phyloP scores from a whole-genome alignment of 2,888 invertebrate species.

The Epirrita christyi region DNA sequence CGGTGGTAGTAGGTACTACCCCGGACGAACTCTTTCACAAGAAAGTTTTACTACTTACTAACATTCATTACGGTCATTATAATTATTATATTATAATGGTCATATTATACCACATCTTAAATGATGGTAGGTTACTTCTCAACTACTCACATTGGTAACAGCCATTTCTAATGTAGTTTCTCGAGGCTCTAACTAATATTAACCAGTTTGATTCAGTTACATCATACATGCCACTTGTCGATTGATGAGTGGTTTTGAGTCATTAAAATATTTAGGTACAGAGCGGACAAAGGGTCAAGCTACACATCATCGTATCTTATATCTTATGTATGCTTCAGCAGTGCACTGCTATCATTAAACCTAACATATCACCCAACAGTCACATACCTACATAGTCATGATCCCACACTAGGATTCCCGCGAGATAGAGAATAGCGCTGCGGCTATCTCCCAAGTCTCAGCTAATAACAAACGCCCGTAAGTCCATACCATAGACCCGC shows the following conservation, averaged over 20 bases:
- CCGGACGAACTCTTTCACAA: too few species aligned
- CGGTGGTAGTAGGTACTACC: too few species aligned
- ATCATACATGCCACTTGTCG: not conserved
- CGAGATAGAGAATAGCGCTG: too few species aligned
- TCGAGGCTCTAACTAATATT: not conserved
- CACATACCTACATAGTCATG: too few species aligned
- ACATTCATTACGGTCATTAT: too few species aligned
- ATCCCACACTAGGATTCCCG: too few species aligned
- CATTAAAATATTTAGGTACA: not conserved
- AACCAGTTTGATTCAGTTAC: not conserved
- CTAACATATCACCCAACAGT: too few species aligned
- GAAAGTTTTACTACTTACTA: too few species aligned
- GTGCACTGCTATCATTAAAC: too few species aligned
- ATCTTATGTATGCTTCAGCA: too few species aligned
- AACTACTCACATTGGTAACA: not conserved
- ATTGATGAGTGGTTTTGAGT: not conserved
- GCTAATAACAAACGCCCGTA: not conserved
- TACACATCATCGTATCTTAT: too few species aligned
- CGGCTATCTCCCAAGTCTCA: not conserved
- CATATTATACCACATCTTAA: not conserved
- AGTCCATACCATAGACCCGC: not conserved
- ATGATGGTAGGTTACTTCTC: not conserved
- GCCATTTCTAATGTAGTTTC: not conserved
- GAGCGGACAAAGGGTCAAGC: too few species aligned
- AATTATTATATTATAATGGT: not conserved